Percentiles rank a stretch among this genome's conserved stretches.
phyloP scores from a whole-genome alignment of 2,113 vertebrate genomes.

The Parus major region DNA sequence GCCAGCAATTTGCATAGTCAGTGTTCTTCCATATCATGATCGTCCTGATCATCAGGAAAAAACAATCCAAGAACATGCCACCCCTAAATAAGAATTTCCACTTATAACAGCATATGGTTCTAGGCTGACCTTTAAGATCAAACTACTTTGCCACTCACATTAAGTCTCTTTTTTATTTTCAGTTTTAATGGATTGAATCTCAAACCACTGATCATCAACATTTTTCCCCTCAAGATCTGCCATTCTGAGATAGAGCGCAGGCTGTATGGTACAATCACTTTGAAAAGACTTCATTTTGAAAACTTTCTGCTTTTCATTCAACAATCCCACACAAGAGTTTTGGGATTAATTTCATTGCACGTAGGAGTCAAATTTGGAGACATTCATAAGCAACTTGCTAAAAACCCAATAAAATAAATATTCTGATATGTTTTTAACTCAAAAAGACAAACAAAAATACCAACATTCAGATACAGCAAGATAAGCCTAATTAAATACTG shows the following conservation, averaged over 20 bases:
- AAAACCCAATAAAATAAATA: background rate
- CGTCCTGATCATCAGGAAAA: background rate
- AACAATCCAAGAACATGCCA: rapidly evolving
- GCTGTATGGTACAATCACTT: background rate
- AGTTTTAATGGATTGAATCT: background rate
- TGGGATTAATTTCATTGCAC: background rate
- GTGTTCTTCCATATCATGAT: background rate
- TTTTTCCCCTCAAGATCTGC: background rate
- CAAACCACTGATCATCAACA: background rate
- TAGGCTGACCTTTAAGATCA: background rate
- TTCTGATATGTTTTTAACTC: background rate
- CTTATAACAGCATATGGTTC: background rate
- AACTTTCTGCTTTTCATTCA: background rate
- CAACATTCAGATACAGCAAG: background rate
- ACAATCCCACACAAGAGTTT: background rate
- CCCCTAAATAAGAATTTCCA: background rate
- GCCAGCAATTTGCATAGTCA: background rate
- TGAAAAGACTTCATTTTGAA: background rate
- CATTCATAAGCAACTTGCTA: background rate
- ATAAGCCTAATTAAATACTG: background rate
- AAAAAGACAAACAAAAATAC: background rate
- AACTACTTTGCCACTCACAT: background rate
- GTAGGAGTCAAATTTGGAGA: background rate
- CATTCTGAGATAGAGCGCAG: background rate
- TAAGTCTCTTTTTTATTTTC: background rate